Evolutionary conservation across 2,888 invertebrate species (phyloP).

Genomic region (Unio delphinus): DNA sequence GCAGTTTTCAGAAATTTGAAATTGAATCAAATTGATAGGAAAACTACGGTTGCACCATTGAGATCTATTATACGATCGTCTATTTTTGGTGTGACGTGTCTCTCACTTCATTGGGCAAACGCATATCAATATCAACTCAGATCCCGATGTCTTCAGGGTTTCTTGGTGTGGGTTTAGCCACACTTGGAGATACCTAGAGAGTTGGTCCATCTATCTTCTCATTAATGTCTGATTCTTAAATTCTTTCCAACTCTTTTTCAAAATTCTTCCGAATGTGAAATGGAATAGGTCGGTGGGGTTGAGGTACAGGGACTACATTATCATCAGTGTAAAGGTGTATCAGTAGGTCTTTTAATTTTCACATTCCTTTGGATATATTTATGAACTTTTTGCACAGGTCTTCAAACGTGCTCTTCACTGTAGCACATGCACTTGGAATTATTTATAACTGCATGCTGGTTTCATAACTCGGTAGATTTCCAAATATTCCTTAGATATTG

Average conservation of each 20-base stretch:
- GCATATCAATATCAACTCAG: slow-evolving; percentile 45
- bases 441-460: too few species aligned
- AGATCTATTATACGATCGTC: slow-evolving; percentile 34
- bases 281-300: too few species aligned
- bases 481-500: too few species aligned
- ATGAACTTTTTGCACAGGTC: too few species aligned
- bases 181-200: slow-evolving; percentile 45
- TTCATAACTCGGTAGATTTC: too few species aligned
- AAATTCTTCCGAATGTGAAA: slow-evolving; percentile 24
- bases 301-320: too few species aligned
- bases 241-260: slow-evolving; percentile 27
- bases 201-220: slow-evolving; percentile 47
- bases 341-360: too few species aligned
- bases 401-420: too few species aligned
- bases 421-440: too few species aligned
- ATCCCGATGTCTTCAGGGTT: slow-evolving; percentile 25
- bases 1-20: too few species aligned
- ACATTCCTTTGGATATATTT: too few species aligned
- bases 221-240: slow-evolving; percentile 42
- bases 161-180: slow-evolving; percentile 39
- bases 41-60: slow-evolving; percentile 31
- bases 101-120: slow-evolving; percentile 28
- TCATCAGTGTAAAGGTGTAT: too few species aligned
- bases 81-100: slow-evolving; percentile 28
- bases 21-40: background rate